Evolutionary conservation across 2,113 vertebrate genomes (phyloP), one percentile per base, ranked within the genome.

Genomic region (Cercopithecus mona): DNA sequence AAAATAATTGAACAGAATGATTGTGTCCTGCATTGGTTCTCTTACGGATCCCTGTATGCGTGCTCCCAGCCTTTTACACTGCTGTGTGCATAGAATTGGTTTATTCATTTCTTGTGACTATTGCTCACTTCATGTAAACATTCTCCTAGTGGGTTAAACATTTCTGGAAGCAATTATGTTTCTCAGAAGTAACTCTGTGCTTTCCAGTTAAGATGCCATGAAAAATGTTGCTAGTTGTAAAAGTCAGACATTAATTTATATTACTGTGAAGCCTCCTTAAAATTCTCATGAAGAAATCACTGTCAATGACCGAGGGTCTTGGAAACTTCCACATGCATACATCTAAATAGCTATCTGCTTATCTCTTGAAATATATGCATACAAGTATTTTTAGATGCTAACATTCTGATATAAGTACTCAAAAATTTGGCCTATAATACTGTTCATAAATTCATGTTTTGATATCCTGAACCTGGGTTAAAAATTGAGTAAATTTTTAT

Each of bases 91-190:
- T 32, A 88, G 96, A 88, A 82, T 35, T 88, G 94, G 82, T 94
- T 97, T 97, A 92, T 94, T 95, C 90, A 93, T 81, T 96, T 88
- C 88, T 93, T 87, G 93, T 3, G 27, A 94, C 76, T 48, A 48
- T 92, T 96, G 84, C 90, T 90, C 64, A 75, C 73, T 97, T 97
- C 81, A 86, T 96, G 94, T 98, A 98, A 98, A 97, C 85, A 96
- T 93, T 95, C 72, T 72, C 84, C 87, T 94, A 88, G 92, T 97
- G 97, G 90, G 85, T 98, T 96, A 96, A 93, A 96, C 85, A 92
- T 94, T 96, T 98, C 98, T 98, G 97, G 98, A 97, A 97, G 52
- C 94, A 98, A 97, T 98, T 97, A 97, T 16, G 40, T 95, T 98
- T 97, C 94, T 98, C 96, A 97, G 88, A 98, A 98, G 97, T 95